Percentiles rank a stretch among this genome's conserved stretches.
phyloP scores from a whole-genome alignment of 2,888 invertebrate species.

The Latheticus oryzae region DNA sequence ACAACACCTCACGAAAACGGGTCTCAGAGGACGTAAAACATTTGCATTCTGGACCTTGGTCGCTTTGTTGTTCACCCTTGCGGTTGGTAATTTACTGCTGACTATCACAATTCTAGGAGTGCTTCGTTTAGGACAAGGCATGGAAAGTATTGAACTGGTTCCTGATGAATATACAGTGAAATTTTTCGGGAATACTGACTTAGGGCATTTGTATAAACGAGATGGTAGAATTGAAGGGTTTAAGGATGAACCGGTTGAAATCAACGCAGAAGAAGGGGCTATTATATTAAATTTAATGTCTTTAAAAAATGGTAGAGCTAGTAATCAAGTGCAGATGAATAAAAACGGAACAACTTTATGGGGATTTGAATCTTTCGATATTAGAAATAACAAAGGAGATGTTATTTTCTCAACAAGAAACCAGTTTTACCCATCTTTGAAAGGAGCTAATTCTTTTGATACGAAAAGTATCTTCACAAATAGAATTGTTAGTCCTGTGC shows the following conservation, averaged over 20 bases:
- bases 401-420: constrained; percentile 81
- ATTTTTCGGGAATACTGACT: constrained; percentile 80
- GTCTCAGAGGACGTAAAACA: constrained; percentile 69
- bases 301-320: constrained; percentile 61
- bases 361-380: constrained; percentile 73
- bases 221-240: constrained; percentile 76
- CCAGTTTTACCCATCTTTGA: constrained; percentile 78
- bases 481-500: constrained; percentile 79
- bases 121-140: constrained; percentile 81
- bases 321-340: constrained; percentile 70
- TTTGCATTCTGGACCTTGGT: constrained; percentile 86
- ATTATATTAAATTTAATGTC: constrained; percentile 59
- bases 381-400: constrained; percentile 73
- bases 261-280: constrained; percentile 63
- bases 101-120: constrained; percentile 86
- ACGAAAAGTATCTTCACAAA: constrained; percentile 78
- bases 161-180: constrained; percentile 80
- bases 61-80: constrained; percentile 75
- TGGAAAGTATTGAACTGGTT: constrained; percentile 87
- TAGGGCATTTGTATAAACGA: constrained; percentile 81
- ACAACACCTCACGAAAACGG: constrained; percentile 58
- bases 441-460: constrained; percentile 73
- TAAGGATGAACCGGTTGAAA: constrained; percentile 68
- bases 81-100: constrained; percentile 82
- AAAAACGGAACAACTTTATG: constrained; percentile 75